Evolutionary conservation across 2,888 invertebrate genomes (phyloP), one percentile per base, ranked within the genome.

Genomic region (Protophormia terraenovae): DNA sequence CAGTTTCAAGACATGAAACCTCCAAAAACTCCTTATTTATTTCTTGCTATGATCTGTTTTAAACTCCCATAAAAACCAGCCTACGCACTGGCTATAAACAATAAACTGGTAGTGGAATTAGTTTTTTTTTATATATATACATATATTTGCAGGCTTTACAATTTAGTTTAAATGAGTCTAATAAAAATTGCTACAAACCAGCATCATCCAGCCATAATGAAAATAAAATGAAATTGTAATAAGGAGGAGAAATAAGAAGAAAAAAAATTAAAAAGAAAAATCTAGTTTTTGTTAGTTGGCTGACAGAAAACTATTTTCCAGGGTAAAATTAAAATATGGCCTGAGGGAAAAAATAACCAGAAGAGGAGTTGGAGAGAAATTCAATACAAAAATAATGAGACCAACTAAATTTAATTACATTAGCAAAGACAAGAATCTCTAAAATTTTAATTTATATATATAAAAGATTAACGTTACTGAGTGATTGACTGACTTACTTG

Each of bases 31-130:
- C n/a, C n/a, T n/a, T n/a, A n/a, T n/a, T n/a, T n/a, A n/a, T n/a
- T n/a, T n/a, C n/a, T n/a, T n/a, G n/a, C n/a, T n/a, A n/a, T n/a
- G n/a, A n/a, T n/a, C 41, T 41, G 22, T 14, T 24, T 53, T 22
- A 53, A 53, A 22, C 22, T 53, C 12, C 50, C 50, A 62, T 16
- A 19, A 38, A 62, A 62, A 35, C 71, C 72, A 41, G 72, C 72
- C 72, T 73, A 73, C 72, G 58, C 72, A 32, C 12, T 72, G 58
- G 41, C 29, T 58, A 72, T 72, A 72, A 73, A 73, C 58, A 45
- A 73, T 60, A 73, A 73, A 50, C 29, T 73, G 72, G 12, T 60
- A 45, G 45, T 5, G 2, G 12, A 6, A 12, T 35, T 35, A 12
- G 35, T 2, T 35, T 8, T 35, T 35, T 35, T 8, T 12, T 35